Percentiles rank a stretch among this genome's conserved stretches.
phyloP scores from a whole-genome alignment of 2,888 invertebrate species.

The Caenorhabditis sp. region DNA sequence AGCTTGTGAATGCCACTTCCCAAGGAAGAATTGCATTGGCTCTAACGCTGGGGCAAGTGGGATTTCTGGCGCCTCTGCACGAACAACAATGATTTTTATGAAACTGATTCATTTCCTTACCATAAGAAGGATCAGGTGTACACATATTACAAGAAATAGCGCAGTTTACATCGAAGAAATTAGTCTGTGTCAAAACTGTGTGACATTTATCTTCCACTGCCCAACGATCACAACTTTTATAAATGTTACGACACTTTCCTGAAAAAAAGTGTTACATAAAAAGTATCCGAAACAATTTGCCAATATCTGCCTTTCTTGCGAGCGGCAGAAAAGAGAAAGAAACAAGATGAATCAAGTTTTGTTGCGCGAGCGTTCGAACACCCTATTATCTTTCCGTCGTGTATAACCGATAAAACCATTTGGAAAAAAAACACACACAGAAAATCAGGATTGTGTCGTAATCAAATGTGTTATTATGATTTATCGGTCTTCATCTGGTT shows the following conservation, averaged over 20 bases:
- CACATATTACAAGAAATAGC: constrained; percentile 70
- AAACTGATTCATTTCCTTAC: constrained; percentile 42
- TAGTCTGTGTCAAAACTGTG: constrained; percentile 64
- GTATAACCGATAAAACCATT: neutral
- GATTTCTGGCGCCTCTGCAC: constrained; percentile 57
- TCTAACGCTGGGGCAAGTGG: constrained; percentile 70
- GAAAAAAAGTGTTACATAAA: constrained; percentile 9
- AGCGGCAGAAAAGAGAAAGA: neutral
- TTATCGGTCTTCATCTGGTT: neutral
- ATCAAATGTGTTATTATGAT: constrained; percentile 2
- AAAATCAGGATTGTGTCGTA: constrained; percentile 14
- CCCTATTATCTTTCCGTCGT: neutral
- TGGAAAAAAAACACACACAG: constrained; percentile 8
- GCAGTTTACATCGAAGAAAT: constrained; percentile 70
- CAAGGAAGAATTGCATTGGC: constrained; percentile 70
- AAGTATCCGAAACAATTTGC: neutral
- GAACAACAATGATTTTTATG: no score
- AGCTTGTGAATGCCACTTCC: constrained; percentile 69
- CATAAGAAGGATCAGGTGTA: constrained; percentile 60
- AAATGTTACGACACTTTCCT: constrained; percentile 71
- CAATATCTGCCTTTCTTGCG: neutral
- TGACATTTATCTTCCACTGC: constrained; percentile 70
- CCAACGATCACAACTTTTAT: constrained; percentile 70
- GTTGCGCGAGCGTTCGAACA: neutral
- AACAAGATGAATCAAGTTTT: constrained; percentile 2